Conservation (phyloP, 2,888 invertebrate species). For the Epinotia brunnichana region DNA sequence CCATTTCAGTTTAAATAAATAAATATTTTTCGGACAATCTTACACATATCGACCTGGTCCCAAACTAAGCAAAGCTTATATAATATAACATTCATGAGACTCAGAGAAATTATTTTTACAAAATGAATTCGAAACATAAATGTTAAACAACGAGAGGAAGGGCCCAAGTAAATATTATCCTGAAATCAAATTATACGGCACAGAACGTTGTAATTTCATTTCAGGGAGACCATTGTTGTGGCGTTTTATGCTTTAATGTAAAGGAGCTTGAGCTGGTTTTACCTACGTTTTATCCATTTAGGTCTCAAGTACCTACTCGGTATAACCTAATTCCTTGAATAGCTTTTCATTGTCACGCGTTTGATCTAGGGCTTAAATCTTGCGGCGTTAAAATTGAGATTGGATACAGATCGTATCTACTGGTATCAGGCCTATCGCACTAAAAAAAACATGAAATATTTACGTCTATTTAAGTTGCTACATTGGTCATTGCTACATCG, state of each 20-base stretch:
- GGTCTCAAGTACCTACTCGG: not conserved
- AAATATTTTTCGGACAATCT: too few relatives aligned
- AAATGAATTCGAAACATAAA: conserved; percentile 1
- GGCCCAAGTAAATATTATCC: conserved; percentile 28
- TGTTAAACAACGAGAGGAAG: conserved; percentile 1
- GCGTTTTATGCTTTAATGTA: conserved; percentile 7
- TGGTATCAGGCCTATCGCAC: too few relatives aligned
- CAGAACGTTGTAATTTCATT: conserved; percentile 14
- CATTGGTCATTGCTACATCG: too few relatives aligned
- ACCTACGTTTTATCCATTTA: too few relatives aligned
- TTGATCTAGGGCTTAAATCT: not conserved
- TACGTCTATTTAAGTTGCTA: too few relatives aligned
- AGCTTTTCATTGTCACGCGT: not conserved
- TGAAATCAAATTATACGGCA: conserved; percentile 27
- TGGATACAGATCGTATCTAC: too few relatives aligned
- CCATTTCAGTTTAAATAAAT: too few relatives aligned
- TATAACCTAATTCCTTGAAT: not conserved
- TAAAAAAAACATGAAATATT: too few relatives aligned
- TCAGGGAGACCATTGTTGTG: not conserved
- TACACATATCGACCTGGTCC: too few relatives aligned
- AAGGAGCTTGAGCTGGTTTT: not conserved
- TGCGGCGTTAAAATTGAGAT: not conserved
- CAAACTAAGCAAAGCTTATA: too few relatives aligned
- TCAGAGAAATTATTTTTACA: not conserved
- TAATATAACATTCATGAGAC: too few relatives aligned